These are phyloP conservation scores for Geotrypetes seraphini DNA, from an alignment of 2,797 vertebrate species.

Conservation along the genomic window DNA sequence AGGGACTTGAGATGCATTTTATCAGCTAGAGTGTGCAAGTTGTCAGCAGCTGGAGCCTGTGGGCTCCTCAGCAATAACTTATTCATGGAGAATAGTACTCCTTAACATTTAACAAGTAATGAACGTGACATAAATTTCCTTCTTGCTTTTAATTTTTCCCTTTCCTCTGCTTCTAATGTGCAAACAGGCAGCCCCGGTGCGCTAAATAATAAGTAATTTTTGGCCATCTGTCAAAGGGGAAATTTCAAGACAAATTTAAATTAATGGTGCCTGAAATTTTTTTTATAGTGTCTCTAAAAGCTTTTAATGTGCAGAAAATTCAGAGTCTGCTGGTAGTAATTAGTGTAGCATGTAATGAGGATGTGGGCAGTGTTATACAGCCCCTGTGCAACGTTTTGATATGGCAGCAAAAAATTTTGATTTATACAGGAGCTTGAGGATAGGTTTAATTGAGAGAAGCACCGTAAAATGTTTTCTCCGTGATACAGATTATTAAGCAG, in stretches of 20 bases:
- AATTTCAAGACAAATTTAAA: slow-evolving; percentile 77
- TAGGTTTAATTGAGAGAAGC: slow-evolving; percentile 60
- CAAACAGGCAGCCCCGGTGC: slow-evolving; percentile 61
- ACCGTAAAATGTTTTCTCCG: slow-evolving; percentile 55
- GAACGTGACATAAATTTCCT: slow-evolving; percentile 62
- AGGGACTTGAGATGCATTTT: slow-evolving; percentile 46
- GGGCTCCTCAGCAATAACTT: slow-evolving; percentile 54
- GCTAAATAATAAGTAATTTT: slow-evolving; percentile 77
- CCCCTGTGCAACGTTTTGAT: slow-evolving; percentile 63
- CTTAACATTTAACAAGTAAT: slow-evolving; percentile 72
- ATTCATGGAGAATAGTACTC: slow-evolving; percentile 59
- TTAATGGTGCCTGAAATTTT: slow-evolving; percentile 77
- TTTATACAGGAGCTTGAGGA: slow-evolving; percentile 51
- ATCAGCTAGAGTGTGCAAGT: slow-evolving; percentile 37
- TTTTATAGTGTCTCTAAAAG: slow-evolving; percentile 71
- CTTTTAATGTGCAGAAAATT: slow-evolving; percentile 73
- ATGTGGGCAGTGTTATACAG: slow-evolving; percentile 55
- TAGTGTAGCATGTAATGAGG: slow-evolving; percentile 73
- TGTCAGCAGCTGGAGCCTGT: slow-evolving; percentile 47
- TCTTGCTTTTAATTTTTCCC: slow-evolving; percentile 64
- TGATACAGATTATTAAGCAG: slow-evolving; percentile 55
- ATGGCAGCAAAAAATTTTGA: slow-evolving; percentile 68
- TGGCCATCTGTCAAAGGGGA: slow-evolving; percentile 75
- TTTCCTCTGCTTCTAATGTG: slow-evolving; percentile 58
- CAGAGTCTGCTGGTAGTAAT: slow-evolving; percentile 66